Base-by-base conservation (phyloP, 2,797 vertebrate genomes). In the Rhabdomys pumilio region DNA sequence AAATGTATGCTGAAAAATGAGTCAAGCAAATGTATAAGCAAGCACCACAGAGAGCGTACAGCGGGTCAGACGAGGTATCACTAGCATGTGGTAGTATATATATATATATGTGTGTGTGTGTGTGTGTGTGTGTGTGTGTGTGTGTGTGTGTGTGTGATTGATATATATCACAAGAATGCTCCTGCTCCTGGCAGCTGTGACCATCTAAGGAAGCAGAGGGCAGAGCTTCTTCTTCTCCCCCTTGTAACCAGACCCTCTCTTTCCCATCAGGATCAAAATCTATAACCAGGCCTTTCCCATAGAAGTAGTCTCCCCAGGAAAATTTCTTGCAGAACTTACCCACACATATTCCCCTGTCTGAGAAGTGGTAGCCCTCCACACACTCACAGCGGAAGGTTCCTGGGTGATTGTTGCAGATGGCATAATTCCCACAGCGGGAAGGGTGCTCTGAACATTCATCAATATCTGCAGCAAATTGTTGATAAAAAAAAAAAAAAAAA, bases 361-460 rank as follows among this genome's bases (percentile, higher is more conserved):
- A 98, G 38, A 99, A 99, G 95, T 98, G 99, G 96, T 99, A 99
- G 14, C 99, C 99, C 29, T 99, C 98, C 4, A 97, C 80, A 86
- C 99, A 99, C 97, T 99, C 99, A 0, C 99, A 99, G 96, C 99
- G 99, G 98, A 99, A 99, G 17, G 99, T 99, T 73, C 99, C 99
- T 0, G 99, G 99, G 96, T 99, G 99, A 97, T 99, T 99, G 97
- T 98, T 99, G 98, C 99, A 99, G 94, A 98, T 38, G 0, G 99
- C 98, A 0, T 99, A 98, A 87, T 91, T 98, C 20, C 99, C 99
- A 76, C 99, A 99, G 34, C 98, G 97, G 6, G 95, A 98, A 80
- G 98, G 98, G 15, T 98, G 98, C 69, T 99, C 99, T 29, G 96
- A 97, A 95, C 99, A 99, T 95, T 99, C 99, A n/a, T 99, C 99